Percentiles rank a stretch among this genome's conserved stretches.
Conservation (phyloP, 2,797 vertebrate species). For the Neosalanx taihuensis region DNA sequence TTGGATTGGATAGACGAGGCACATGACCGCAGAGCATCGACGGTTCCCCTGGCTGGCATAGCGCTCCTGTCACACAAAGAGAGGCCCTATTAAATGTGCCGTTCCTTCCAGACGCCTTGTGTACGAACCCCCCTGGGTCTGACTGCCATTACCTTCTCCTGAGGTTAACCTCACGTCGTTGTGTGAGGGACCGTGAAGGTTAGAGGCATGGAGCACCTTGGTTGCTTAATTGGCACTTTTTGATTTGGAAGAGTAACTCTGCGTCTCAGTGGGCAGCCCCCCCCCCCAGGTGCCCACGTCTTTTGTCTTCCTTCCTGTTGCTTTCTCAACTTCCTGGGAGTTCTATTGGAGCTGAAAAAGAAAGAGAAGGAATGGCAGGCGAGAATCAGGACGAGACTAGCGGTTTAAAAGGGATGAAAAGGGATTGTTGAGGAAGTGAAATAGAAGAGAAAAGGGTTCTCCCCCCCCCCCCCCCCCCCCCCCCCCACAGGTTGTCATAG, state of each 20-base stretch:
- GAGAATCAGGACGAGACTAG: not conserved
- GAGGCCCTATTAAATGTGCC: not conserved
- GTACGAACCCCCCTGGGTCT: not conserved
- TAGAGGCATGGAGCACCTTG: not conserved
- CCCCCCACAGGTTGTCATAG: not conserved
- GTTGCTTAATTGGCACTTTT: not conserved
- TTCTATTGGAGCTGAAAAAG: conserved; percentile 2
- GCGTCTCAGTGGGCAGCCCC: not conserved
- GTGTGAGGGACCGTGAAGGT: conserved; percentile 6
- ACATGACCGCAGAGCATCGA: not conserved
- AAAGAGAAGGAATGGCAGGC: not conserved
- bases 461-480: too few species aligned
- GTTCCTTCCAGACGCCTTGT: not conserved
- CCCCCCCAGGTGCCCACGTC: not conserved
- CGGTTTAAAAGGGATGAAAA: not conserved
- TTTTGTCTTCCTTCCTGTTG: conserved; percentile 6
- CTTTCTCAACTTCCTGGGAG: not conserved
- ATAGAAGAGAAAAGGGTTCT: too few species aligned
- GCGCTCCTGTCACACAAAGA: conserved; percentile 1
- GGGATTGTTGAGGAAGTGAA: not conserved
- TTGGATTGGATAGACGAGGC: not conserved
- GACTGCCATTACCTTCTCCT: not conserved
- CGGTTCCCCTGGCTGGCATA: not conserved
- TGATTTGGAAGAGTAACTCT: conserved; percentile 8
- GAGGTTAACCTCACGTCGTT: conserved; percentile 3